A percentile compares a stretch with the other conserved stretches of the same genome.
Conservation (phyloP, 1,140 invertebrate species). For the Saccostrea echinata region DNA sequence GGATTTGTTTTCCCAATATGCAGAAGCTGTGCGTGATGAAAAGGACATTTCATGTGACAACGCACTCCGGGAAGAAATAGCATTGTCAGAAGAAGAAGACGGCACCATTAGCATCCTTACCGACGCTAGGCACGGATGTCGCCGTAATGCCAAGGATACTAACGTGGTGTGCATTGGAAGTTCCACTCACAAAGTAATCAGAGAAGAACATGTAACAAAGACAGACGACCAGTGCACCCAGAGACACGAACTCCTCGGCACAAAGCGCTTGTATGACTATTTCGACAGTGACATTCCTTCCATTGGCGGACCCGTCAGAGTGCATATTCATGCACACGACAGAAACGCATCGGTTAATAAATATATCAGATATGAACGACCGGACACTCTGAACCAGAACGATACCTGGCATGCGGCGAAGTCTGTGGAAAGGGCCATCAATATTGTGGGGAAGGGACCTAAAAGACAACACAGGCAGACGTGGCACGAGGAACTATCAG, state of each 20-base stretch:
- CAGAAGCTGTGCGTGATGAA: neutral
- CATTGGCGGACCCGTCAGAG: neutral
- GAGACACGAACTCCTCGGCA: slow-evolving; percentile 10
- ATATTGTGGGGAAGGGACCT: neutral
- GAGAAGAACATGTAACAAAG: slow-evolving; percentile 1
- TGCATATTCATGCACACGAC: no score
- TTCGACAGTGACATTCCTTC: neutral
- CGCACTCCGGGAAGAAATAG: neutral
- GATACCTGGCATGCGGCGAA: neutral
- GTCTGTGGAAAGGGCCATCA: neutral
- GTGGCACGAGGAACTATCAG: neutral
- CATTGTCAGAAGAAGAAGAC: no score
- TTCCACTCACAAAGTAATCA: neutral
- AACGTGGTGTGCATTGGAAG: slow-evolving; percentile 22
- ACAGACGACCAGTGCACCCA: neutral
- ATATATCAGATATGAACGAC: neutral
- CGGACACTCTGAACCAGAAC: neutral
- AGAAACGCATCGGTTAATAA: no score
- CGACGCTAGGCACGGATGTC: slow-evolving; percentile 34
- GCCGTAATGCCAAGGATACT: slow-evolving; percentile 18
- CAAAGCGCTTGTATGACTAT: slow-evolving; percentile 27
- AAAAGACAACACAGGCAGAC: neutral
- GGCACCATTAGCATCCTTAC: slow-evolving; percentile 36
- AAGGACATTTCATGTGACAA: neutral
- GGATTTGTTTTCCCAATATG: neutral